Evolutionary conservation across 2,888 invertebrate species (phyloP), one percentile per base, ranked within the genome.

Genomic region (Drosophila stalkeri): DNA sequence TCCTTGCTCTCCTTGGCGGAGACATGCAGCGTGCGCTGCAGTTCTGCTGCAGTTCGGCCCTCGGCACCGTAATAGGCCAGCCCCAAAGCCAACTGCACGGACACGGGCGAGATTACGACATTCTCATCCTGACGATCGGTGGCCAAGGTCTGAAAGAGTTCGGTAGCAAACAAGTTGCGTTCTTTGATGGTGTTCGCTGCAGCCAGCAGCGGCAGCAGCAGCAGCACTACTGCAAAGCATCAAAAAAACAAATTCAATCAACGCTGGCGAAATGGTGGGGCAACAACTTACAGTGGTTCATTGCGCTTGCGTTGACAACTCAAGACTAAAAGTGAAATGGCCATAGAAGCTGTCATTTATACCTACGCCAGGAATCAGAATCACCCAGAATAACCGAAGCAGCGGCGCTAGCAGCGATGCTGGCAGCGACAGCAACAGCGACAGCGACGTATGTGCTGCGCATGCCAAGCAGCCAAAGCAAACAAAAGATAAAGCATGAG

Each of bases 101-200:
- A 89, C 0, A 91, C 89, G 1, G 91, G 92, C 5, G 92, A 91
- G 20, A 91, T 91, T 55, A 91, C 91, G 11, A 91, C 91, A 80
- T 91, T 91, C 69, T 91, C 86, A 44, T 86, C 44, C 75, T 89
- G 91, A 0, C 89, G 84, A n/a, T 85, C 86, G 18, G 86, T 90
- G 66, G 91, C 91, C 44, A 91, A 74, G 4, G 90, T 91, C 70
- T 91, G 91, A 47, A 91, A 91, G 0, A 91, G 81, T 52, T 91
- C 91, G 14, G 91, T 91, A 63, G 91, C 91, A 65, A 91, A 91
- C 18, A 91, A 78, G 68, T 91, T 90, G 35, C 91, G 91, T 55
- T 91, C 91, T 69, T 82, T 81, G 67, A 91, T 89, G 11, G 90
- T 84, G 27, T 90, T 90, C 14, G 78, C 75, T 46, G 70, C 70